Evolutionary conservation across 2,797 vertebrate species (phyloP), one percentile per base, ranked within the genome.

Genomic region (Parauchenoglanis punctatus): DNA sequence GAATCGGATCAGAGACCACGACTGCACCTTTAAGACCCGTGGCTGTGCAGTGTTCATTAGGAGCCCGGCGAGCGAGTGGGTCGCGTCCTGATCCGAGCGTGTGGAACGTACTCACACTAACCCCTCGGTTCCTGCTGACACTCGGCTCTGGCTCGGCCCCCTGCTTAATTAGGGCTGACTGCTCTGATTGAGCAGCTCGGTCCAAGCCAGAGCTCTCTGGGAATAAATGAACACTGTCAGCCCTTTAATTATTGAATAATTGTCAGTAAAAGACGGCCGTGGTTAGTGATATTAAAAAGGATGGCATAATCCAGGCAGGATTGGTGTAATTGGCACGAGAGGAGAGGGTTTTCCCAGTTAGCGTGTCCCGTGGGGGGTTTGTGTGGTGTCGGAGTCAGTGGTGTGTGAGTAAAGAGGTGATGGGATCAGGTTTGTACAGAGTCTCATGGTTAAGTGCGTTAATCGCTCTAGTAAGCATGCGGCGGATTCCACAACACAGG

Each of bases 231-330:
- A 91, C 92, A 90, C 92, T 90, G 93, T 91, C 90, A 86, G 85
- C 86, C 88, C 91, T 93, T 95, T 94, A 93, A 95, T 95, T 95
- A 95, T 95, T 93, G 91, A 95, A 92, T 93, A 93, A 94, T 89
- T 93, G 92, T 93, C 90, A 89, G 89, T 90, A 91, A 90, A 88
- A 88, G 93, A 92, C 90, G 93, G 92, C 87, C 86, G 89, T 88
- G 90, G 92, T 92, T 95, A 94, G 93, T 90, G 91, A 92, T 91
- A 92, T 91, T 86, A 73, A 93, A 94, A 94, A 93, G 91, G 93
- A 95, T 89, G 90, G 91, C 85, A 81, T 92, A 93, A 95, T 93
- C 93, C 93, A 92, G 78, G 84, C 77, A 89, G 91, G 92, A 92
- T 86, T 91, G 92, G 92, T 90, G 91, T 95, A 89, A 94, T 93